Percentiles rank a stretch among this genome's conserved stretches.
These are phyloP conservation scores for Ennomos erosarius DNA, from an alignment of 2,888 invertebrate genomes.

Conservation along the genomic window DNA sequence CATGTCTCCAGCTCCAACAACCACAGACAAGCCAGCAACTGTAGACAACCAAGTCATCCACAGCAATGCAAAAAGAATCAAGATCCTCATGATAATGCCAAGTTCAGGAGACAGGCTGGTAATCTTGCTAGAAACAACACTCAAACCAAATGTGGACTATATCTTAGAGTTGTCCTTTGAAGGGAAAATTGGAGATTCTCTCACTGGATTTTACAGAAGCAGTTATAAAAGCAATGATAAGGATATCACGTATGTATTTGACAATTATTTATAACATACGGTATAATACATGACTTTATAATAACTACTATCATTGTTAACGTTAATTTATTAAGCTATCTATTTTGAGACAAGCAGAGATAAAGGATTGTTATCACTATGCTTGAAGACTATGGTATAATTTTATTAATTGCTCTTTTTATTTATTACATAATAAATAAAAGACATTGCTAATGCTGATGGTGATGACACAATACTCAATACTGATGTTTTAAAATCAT, in stretches of 20 bases:
- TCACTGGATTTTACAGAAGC: slow-evolving; percentile 89
- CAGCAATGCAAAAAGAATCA: slow-evolving; percentile 67
- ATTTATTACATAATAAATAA: too few species aligned
- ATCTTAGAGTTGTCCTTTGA: slow-evolving; percentile 82
- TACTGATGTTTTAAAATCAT: too few species aligned
- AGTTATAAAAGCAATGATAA: slow-evolving; percentile 81
- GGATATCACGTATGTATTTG: slow-evolving; percentile 71
- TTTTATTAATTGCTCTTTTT: too few species aligned
- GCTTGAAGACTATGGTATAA: too few species aligned
- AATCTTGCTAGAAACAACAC: slow-evolving; percentile 61
- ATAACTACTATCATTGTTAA: too few species aligned
- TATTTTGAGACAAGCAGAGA: too few species aligned
- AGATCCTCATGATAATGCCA: slow-evolving; percentile 61
- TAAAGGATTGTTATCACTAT: too few species aligned
- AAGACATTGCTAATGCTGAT: too few species aligned
- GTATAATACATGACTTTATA: too few species aligned
- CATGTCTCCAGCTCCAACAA: slow-evolving; percentile 17
- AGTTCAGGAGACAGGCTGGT: slow-evolving; percentile 70
- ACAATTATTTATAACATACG: slow-evolving; percentile 10
- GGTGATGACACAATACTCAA: too few species aligned
- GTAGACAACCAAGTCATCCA: slow-evolving; percentile 69
- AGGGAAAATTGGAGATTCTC: slow-evolving; percentile 84
- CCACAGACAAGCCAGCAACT: slow-evolving; percentile 32
- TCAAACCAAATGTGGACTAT: slow-evolving; percentile 81
- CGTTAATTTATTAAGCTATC: too few species aligned